Percentiles rank a stretch among this genome's conserved stretches.
Conservation (phyloP, 2,888 invertebrate species). For the Lampropteryx suffumata region DNA sequence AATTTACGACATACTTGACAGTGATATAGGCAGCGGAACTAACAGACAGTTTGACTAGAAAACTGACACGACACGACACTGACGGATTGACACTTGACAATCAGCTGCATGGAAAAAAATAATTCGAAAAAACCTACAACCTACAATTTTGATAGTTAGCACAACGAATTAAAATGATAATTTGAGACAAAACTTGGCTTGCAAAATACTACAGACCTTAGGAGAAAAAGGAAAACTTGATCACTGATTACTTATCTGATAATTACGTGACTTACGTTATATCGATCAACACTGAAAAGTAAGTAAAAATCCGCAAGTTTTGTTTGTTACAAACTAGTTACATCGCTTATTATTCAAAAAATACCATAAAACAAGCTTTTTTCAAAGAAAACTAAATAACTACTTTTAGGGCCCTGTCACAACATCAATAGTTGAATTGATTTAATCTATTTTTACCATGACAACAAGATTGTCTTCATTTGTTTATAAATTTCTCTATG, state of each 20-base stretch:
- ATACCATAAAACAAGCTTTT: constrained; percentile 25
- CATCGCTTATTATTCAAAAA: constrained; percentile 28
- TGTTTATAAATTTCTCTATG: constrained; percentile 37
- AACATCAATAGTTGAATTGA: constrained; percentile 38
- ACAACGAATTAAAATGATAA: neutral
- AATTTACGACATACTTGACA: too few relatives aligned
- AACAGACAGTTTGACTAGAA: neutral
- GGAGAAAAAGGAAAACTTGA: neutral
- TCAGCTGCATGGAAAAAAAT: neutral
- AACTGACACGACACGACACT: neutral
- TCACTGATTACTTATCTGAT: neutral
- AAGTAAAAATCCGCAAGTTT: neutral
- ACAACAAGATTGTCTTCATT: constrained; percentile 47
- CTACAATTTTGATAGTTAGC: too few relatives aligned
- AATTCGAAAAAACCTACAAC: too few relatives aligned
- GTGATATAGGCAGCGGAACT: too few relatives aligned
- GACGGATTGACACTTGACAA: neutral
- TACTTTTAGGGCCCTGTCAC: constrained; percentile 20
- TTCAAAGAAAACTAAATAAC: constrained; percentile 33
- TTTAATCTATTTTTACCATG: constrained; percentile 52
- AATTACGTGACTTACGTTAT: neutral
- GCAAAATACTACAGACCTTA: too few relatives aligned
- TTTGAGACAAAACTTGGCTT: neutral
- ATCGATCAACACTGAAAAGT: neutral
- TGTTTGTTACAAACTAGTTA: neutral